phyloP scores from a whole-genome alignment of 2,797 vertebrate species.

The Neosilurus hyrtlii region DNA sequence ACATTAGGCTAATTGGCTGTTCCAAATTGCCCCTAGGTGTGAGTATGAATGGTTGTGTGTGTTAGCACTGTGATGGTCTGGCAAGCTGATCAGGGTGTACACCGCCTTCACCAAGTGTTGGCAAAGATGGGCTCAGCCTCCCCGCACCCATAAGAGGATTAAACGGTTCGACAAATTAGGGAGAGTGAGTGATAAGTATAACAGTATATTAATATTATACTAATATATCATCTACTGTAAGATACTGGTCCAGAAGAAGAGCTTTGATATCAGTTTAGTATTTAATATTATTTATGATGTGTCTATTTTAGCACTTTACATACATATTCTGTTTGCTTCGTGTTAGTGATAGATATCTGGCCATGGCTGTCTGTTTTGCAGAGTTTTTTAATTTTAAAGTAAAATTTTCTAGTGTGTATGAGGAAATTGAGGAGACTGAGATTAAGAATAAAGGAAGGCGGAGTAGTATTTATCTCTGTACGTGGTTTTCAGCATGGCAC shows the following conservation, averaged over 20 bases:
- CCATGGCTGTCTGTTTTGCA: not conserved
- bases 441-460: not conserved
- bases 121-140: no score
- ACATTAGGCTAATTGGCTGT: no score
- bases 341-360: not conserved
- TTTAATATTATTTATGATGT: not conserved
- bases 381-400: not conserved
- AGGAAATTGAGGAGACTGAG: not conserved
- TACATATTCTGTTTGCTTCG: not conserved
- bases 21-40: no score
- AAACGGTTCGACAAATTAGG: no score
- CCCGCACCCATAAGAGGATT: no score
- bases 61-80: no score
- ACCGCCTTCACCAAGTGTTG: no score
- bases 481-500: not conserved
- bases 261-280: not conserved
- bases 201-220: no score
- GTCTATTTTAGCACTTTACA: not conserved
- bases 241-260: not conserved
- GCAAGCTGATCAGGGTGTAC: no score
- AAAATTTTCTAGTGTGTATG: not conserved
- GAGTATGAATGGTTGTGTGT: no score
- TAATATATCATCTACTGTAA: not conserved
- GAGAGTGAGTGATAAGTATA: no score
- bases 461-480: not conserved